These are phyloP conservation scores for Hydrophis major DNA, from an alignment of 2,797 vertebrate species.

Conservation along the genomic window DNA sequence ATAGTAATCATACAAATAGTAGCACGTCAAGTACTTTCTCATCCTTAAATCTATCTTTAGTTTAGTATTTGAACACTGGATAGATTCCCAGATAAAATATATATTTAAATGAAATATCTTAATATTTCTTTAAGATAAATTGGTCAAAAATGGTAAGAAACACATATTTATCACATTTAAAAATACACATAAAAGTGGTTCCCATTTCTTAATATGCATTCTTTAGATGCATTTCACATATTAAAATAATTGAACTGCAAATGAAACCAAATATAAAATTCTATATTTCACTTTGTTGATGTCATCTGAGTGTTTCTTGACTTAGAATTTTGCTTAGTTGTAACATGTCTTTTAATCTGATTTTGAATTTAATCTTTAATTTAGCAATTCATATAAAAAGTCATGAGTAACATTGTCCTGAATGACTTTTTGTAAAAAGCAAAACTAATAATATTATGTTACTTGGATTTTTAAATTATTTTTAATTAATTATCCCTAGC, in stretches of 20 bases:
- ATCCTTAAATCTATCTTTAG: neutral
- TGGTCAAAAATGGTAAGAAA: neutral
- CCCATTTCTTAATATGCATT: neutral
- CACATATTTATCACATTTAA: neutral
- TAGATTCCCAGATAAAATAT: neutral
- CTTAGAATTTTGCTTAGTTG: constrained; percentile 22
- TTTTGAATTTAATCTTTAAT: constrained; percentile 58
- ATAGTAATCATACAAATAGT: neutral
- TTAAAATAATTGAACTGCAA: neutral
- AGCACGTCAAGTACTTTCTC: neutral
- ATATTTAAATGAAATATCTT: neutral
- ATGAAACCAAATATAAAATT: neutral
- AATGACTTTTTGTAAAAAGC: constrained; percentile 63
- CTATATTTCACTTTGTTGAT: neutral
- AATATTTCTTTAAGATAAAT: neutral
- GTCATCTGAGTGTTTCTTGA: neutral
- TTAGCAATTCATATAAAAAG: constrained; percentile 60
- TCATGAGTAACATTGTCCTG: constrained; percentile 66
- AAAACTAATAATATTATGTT: constrained; percentile 63
- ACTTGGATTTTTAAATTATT: constrained; percentile 57
- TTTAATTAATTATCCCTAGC: constrained; percentile 74
- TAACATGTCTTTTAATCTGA: constrained; percentile 34
- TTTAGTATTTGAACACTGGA: neutral
- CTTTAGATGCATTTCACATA: constrained; percentile 10
- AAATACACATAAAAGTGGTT: neutral